Percentiles rank a stretch among this genome's conserved stretches.
Evolutionary conservation across 2,797 vertebrate genomes (phyloP).

Genomic region (Melanotaenia boesemani): DNA sequence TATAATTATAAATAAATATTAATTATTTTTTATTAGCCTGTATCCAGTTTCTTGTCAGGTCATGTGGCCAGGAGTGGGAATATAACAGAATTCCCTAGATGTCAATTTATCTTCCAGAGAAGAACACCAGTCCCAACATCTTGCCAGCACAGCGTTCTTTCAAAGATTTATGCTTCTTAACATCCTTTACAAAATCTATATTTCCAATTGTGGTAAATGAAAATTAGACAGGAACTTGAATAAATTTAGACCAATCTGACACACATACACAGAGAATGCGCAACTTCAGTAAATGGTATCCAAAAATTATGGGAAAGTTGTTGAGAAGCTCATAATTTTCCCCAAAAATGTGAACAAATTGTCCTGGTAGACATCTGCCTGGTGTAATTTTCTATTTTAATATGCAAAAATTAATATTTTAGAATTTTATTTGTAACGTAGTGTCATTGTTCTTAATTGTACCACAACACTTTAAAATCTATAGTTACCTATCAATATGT

Average conservation of each 20-base stretch:
- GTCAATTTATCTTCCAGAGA: conserved; percentile 8
- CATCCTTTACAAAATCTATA: background rate
- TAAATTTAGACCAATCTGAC: background rate
- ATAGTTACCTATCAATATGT: background rate
- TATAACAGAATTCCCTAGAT: background rate
- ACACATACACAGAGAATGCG: background rate
- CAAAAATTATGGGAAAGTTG: background rate
- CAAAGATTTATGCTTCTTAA: background rate
- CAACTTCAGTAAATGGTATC: background rate
- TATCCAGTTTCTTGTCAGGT: background rate
- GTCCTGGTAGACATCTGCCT: background rate
- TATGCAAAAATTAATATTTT: background rate
- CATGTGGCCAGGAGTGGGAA: background rate
- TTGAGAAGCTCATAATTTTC: background rate
- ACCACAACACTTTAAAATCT: background rate
- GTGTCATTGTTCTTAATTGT: background rate
- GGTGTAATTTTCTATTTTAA: background rate
- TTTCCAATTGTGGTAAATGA: background rate
- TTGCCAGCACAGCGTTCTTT: background rate
- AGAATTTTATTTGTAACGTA: background rate
- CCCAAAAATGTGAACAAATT: conserved; percentile 5
- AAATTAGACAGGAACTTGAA: background rate
- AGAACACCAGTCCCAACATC: conserved; percentile 3
- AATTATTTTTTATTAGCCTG: too few relatives aligned
- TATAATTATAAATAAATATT: too few relatives aligned